Base-by-base conservation (phyloP, 2,113 vertebrate species). In the Saguinus midas region DNA sequence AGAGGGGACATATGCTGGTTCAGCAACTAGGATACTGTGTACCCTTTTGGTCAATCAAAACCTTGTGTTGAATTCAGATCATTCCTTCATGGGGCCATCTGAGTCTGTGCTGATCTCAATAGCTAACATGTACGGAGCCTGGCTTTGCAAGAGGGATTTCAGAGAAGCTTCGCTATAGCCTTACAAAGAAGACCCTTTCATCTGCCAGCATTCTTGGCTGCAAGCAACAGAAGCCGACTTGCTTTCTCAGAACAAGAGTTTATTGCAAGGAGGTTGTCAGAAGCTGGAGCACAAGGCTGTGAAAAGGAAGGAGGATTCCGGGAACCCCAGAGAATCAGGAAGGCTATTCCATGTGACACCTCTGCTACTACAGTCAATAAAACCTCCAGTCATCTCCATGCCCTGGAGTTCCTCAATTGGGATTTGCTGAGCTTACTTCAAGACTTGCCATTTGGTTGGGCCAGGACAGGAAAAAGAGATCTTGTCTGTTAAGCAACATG, bases 201-300 rank as follows among this genome's bases (percentile, higher is more conserved):
- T 75, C 86, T 25, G 76, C 88, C 84, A 43, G 92, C 8, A 35
- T 61, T 48, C 85, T 80, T 84, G 92, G 70, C 78, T 87, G 73
- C 35, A 27, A 43, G 80, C 84, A 70, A 72, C 57, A 16, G 45
- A 88, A 16, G 50, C 93, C 17, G 29, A 82, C 81, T 52, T 6
- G 16, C 25, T 78, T 2, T 57, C 40, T 20, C 9, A 73, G 50
- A 52, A 91, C 58, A 78, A 96, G 3, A 70, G 17, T 50, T 87
- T 86, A n/a, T 43, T 64, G n/a, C 81, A 75, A 86, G 68, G 45
- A 35, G 18, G 13, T 57, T 37, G 58, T 66, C 20, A 45, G 73
- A n/a, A 32, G 7, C 55, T 64, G 35, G 57, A 52, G 37, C 40
- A 40, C 40, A 43, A 58, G 40, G 35, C 0, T 52, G 2, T 40